A percentile compares a stretch with the other conserved stretches of the same genome.
These are phyloP conservation scores for Falco punctatus DNA, from an alignment of 2,113 vertebrate genomes.

Conservation along the genomic window DNA sequence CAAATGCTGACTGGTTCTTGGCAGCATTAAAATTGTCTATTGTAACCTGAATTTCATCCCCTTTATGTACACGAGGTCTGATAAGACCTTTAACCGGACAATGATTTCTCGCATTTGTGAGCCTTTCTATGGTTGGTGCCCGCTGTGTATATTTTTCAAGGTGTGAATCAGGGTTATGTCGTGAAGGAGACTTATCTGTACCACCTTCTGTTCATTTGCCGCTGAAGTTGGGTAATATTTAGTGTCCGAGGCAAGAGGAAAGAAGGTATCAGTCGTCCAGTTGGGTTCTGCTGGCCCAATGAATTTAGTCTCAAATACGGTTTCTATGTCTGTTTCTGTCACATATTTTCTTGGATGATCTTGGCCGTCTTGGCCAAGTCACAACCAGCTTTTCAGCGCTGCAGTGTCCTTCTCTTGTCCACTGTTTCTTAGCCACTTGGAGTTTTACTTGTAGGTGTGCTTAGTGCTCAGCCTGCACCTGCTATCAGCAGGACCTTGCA, in stretches of 20 bases:
- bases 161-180: neutral
- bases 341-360: neutral
- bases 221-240: neutral
- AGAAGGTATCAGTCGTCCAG: neutral
- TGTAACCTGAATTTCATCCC: neutral
- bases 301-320: neutral
- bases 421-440: neutral
- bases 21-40: neutral
- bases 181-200: neutral
- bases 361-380: neutral
- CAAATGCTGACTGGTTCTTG: neutral
- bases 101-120: neutral
- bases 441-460: neutral
- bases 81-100: neutral
- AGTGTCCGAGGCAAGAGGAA: neutral
- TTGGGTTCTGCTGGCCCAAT: neutral
- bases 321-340: neutral
- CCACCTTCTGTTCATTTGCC: neutral
- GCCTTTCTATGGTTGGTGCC: neutral
- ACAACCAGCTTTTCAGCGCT: neutral
- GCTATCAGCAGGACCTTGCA: neutral
- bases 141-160: accelerated
- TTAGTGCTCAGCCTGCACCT: neutral
- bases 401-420: neutral
- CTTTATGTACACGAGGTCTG: neutral